Conservation (phyloP, 2,113 vertebrate genomes). For the Dunckerocampus dactyliophorus region DNA sequence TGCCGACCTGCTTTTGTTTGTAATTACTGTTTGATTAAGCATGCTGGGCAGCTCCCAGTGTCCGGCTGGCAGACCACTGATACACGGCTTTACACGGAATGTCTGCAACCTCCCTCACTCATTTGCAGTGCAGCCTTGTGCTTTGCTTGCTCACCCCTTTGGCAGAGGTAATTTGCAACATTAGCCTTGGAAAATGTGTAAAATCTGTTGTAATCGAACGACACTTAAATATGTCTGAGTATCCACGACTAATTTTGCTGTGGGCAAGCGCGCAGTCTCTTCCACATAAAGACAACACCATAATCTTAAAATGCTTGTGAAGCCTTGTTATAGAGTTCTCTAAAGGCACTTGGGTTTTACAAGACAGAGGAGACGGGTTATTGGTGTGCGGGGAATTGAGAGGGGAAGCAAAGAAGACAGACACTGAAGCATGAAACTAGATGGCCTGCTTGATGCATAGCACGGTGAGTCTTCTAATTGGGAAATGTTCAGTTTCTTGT, state of each 20-base stretch:
- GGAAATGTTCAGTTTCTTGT: constrained; percentile 34
- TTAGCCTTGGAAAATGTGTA: constrained; percentile 34
- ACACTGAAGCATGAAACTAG: constrained; percentile 10
- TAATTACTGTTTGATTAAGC: constrained; percentile 78
- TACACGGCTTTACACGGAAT: constrained; percentile 70
- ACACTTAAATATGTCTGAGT: constrained; percentile 20
- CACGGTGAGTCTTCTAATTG: constrained; percentile 36
- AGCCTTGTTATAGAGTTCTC: constrained; percentile 72
- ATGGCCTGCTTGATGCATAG: constrained; percentile 23
- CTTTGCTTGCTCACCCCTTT: constrained; percentile 24
- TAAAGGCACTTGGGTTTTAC: constrained; percentile 65
- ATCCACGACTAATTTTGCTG: constrained; percentile 24
- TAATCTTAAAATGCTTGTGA: constrained; percentile 64
- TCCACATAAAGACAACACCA: constrained; percentile 65
- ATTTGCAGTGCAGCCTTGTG: constrained; percentile 48
- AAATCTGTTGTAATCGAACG: constrained; percentile 19
- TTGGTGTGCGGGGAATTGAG: constrained; percentile 43
- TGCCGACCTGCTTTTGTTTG: constrained; percentile 71
- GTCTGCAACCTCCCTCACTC: constrained; percentile 63
- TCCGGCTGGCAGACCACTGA: constrained; percentile 57
- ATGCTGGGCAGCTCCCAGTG: constrained; percentile 68
- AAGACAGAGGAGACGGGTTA: constrained; percentile 57
- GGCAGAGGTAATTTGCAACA: constrained; percentile 30
- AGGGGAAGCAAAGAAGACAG: constrained; percentile 17
- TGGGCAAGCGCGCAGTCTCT: constrained; percentile 35